These are phyloP conservation scores for Heliocidaris erythrogramma DNA, from an alignment of 35 echinoderm and acorn worm genomes.

Conservation along the genomic window DNA sequence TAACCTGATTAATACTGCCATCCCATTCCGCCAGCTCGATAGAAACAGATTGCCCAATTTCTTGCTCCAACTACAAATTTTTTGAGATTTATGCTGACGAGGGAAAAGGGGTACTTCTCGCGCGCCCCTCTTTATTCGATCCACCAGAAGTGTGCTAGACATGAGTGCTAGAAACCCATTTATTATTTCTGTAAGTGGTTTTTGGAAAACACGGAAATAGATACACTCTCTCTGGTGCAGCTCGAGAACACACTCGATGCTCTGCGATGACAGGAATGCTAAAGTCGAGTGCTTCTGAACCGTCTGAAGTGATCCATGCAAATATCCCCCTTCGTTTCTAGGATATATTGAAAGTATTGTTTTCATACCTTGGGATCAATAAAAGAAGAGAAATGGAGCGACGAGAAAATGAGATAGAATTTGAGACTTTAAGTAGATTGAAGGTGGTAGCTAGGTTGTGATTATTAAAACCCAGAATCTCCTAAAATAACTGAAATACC, in stretches of 20 bases:
- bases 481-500: background rate
- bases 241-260: background rate
- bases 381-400: background rate
- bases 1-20: slow-evolving; percentile 1
- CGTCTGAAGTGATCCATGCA: background rate
- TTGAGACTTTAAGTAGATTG: background rate
- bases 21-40: background rate
- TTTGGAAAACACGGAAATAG: slow-evolving; percentile 10
- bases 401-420: background rate
- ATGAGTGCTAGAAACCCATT: background rate
- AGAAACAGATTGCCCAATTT: background rate
- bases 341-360: background rate
- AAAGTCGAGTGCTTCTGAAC: slow-evolving; percentile 6
- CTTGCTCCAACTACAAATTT: background rate
- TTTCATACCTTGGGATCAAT: background rate
- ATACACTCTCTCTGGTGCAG: background rate
- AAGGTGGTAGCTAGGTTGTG: background rate
- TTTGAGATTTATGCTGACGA: background rate
- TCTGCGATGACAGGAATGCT: background rate
- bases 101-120: background rate
- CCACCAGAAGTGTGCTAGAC: background rate
- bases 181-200: background rate
- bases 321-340: background rate
- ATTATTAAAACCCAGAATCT: background rate
- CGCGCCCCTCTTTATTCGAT: background rate